These are phyloP conservation scores for Orthosia gothica DNA, from an alignment of 2,888 invertebrate species.

Conservation along the genomic window DNA sequence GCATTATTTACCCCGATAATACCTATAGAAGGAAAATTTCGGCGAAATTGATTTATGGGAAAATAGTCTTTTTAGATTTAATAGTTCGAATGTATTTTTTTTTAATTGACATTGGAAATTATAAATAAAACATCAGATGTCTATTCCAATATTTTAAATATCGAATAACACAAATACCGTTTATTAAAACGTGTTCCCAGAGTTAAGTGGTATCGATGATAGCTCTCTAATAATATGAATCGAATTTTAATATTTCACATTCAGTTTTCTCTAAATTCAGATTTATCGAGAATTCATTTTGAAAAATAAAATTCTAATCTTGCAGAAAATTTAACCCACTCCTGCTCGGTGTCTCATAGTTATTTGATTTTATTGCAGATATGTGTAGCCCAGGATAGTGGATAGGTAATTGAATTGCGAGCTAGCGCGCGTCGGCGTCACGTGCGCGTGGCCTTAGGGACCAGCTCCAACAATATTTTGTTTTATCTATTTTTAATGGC, in stretches of 20 bases:
- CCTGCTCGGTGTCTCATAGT: constrained; percentile 69
- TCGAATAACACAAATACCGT: background rate
- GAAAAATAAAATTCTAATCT: constrained; percentile 41
- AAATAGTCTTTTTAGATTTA: constrained; percentile 18
- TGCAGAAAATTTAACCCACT: constrained; percentile 53
- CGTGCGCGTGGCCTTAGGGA: constrained; percentile 80
- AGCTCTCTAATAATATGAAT: background rate
- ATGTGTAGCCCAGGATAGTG: constrained; percentile 75
- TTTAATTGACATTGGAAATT: background rate
- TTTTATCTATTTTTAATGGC: constrained; percentile 90
- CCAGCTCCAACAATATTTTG: constrained; percentile 83
- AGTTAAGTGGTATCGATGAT: background rate
- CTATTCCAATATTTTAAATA: background rate
- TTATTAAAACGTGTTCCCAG: background rate
- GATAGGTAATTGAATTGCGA: constrained; percentile 87
- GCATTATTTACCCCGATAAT: constrained; percentile 33
- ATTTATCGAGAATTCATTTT: constrained; percentile 20
- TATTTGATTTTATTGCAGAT: constrained; percentile 79
- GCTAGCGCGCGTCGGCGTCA: constrained; percentile 78
- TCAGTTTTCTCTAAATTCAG: constrained; percentile 3
- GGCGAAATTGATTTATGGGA: constrained; percentile 15
- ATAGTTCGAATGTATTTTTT: background rate
- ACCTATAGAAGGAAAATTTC: constrained; percentile 8
- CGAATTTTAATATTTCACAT: background rate
- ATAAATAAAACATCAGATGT: background rate